phyloP scores from a whole-genome alignment of 1,140 invertebrate species.

The Caenorhabditis tropicalis region DNA sequence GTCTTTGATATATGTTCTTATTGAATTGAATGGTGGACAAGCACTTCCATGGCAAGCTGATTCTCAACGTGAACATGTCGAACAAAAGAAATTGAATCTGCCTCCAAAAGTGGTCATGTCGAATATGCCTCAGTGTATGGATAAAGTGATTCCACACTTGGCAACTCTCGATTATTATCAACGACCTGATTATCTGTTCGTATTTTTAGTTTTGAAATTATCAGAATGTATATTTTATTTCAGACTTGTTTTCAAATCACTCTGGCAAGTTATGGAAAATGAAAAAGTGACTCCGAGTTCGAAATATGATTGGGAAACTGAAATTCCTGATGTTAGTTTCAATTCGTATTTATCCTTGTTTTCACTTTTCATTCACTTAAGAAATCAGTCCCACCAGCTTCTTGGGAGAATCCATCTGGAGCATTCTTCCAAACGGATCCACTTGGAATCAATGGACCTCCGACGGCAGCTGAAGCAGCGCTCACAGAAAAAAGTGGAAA shows the following conservation, averaged over 20 bases:
- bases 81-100: slow-evolving; percentile 57
- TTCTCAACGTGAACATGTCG: slow-evolving; percentile 49
- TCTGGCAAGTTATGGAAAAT: background rate
- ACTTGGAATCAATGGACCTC: slow-evolving; percentile 51
- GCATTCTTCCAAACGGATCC: slow-evolving; percentile 52
- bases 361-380: too few species aligned
- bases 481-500: slow-evolving; percentile 1
- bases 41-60: slow-evolving; percentile 62
- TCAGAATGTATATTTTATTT: background rate
- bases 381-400: background rate
- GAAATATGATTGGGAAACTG: slow-evolving; percentile 54
- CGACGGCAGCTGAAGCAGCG: background rate
- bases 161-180: slow-evolving; percentile 49
- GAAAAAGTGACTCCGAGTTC: background rate
- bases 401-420: background rate
- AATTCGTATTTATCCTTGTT: background rate
- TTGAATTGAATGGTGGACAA: slow-evolving; percentile 62
- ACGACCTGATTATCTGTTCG: slow-evolving; percentile 50
- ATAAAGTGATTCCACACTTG: background rate
- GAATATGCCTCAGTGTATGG: slow-evolving; percentile 53
- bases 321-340: background rate
- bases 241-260: background rate
- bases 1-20: slow-evolving; percentile 62
- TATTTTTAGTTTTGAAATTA: background rate
- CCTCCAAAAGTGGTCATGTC: slow-evolving; percentile 49